These are phyloP conservation scores for Cariama cristata DNA, from an alignment of 2,113 vertebrate species.

Conservation along the genomic window DNA sequence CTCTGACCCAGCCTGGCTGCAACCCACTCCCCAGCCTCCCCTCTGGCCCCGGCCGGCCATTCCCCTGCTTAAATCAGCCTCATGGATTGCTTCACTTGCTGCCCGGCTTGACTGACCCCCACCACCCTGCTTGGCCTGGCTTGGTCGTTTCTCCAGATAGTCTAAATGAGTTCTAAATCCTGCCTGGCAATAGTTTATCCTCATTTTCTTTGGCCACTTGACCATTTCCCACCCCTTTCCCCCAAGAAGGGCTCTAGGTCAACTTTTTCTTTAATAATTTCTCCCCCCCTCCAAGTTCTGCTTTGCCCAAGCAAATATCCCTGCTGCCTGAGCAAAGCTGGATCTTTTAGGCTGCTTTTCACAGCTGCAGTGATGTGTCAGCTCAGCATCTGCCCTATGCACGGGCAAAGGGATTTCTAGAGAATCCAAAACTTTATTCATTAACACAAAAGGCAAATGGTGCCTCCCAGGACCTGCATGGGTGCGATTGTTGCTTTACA, in stretches of 20 bases:
- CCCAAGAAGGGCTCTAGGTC: background rate
- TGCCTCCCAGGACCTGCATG: background rate
- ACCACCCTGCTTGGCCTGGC: background rate
- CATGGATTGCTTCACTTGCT: background rate
- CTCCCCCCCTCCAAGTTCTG: background rate
- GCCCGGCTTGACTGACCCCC: background rate
- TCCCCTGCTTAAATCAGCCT: background rate
- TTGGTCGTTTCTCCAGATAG: background rate
- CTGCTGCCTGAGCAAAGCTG: background rate
- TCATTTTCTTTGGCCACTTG: background rate
- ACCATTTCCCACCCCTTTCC: background rate
- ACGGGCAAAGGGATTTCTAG: background rate
- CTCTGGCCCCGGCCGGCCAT: accelerated
- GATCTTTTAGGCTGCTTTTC: background rate
- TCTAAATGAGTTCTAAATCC: background rate
- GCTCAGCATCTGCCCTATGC: background rate
- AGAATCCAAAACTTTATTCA: background rate
- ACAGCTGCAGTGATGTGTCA: background rate
- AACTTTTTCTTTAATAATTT: background rate
- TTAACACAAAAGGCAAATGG: background rate
- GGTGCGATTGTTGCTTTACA: background rate
- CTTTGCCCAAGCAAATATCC: background rate
- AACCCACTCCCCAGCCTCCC: background rate
- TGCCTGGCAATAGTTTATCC: background rate
- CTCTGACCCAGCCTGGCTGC: background rate